Evolutionary conservation across 2,888 invertebrate genomes (phyloP), one percentile per base, ranked within the genome.

Genomic region (Ganaspis brasiliensis): DNA sequence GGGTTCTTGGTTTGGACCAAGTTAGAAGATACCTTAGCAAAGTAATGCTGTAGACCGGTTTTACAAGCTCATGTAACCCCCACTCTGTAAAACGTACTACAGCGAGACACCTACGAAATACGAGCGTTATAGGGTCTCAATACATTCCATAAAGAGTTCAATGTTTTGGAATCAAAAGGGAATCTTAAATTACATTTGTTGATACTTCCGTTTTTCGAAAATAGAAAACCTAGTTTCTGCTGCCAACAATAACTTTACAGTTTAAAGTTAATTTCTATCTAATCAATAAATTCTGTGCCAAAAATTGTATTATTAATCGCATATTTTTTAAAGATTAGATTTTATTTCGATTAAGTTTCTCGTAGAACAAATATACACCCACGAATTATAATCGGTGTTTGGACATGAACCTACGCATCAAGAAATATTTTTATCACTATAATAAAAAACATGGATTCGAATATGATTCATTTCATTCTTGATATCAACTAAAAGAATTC

Each of bases 41-140:
- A 77, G 83, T 80, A 81, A 80, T 75, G 79, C 55, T 79, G 73
- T 77, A 81, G 87, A 88, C 88, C 88, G 88, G 88, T 88, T 88
- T 81, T 83, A 84, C 87, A 86, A 83, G 76, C 78, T 74, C 57
- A 82, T 81, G 75, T 76, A 79, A 40, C 6, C 67, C 67, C 67
- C 67, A n/a, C 40, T 37, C 37, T 21, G 24, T 2, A 52, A 24
- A 67, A 24, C 24, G 24, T 40, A 67, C 67, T 63, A 55, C 49
- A 19, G 16, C 59, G 59, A 79, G 70, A 79, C 79, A 79, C 75
- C 79, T 61, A 77, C 77, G 77, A 79, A 77, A 74, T 67, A 67
- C 31, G 31, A 49, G 57, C 45, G 16, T 67, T 45, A 67, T 67
- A 45, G 45, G 67, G 21, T 14, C n/a, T 24, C 24, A 67, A 67